Evolutionary conservation across 2,888 invertebrate species (phyloP), one percentile per base, ranked within the genome.

Genomic region (Tinea pellionella): DNA sequence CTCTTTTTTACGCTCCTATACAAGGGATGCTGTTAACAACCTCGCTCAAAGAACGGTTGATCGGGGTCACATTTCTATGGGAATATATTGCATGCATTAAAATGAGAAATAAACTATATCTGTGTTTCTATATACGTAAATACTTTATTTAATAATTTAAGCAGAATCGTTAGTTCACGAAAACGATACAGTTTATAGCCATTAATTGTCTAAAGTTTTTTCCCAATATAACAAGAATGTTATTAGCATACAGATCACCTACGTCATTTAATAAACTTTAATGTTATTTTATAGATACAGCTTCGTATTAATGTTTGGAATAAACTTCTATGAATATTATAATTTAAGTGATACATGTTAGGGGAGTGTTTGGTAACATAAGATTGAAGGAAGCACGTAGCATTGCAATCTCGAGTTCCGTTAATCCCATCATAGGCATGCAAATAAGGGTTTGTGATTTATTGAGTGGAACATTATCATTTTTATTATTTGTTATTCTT

Each of bases 401-500:
- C 8, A 9, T 15, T 47, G 47, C 47, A 12, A 53, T 24, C 19
- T 24, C 24, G 19, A 53, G 53, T 53, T 53, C 53, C 53, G 53
- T 53, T 53, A 53, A 53, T 53, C 53, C 79, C 73, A 71, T 75
- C 69, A 85, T 83, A 82, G 73, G 81, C 82, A 87, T 87, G 84
- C 85, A 87, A 86, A 88, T 87, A 85, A 87, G 84, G 72, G 69
- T 78, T 79, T 81, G 83, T 88, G 88, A 88, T 88, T 88, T 88
- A 88, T 88, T 85, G 88, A 88, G 88, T 88, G 88, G 88, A 86
- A 85, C 83, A 88, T 88, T 88, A 80, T 78, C 88, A 88, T 88
- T 87, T 88, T 88, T 87, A 88, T 88, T 88, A 88, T 88, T 88
- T 88, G 88, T 88, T 88, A 88, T 88, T 88, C 81, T 88, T 87